Conservation (phyloP, 2,888 invertebrate genomes). For the Mayetiola destructor region DNA sequence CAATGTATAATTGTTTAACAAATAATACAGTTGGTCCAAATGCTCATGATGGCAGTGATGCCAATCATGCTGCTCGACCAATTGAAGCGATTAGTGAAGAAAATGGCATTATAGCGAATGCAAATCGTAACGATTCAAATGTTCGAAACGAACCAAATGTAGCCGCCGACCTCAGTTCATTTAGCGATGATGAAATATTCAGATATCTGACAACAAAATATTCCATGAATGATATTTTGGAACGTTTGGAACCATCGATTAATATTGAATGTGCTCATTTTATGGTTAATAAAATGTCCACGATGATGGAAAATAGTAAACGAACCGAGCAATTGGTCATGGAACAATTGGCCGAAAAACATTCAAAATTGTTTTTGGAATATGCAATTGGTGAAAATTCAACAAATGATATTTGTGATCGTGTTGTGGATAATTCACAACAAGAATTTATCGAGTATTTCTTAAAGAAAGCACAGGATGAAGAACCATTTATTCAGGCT, state of each 20-base stretch:
- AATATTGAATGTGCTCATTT: conserved; percentile 22
- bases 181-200: neutral
- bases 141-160: neutral
- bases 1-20: no score
- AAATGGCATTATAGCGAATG: neutral
- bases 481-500: neutral
- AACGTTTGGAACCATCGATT: neutral
- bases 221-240: neutral
- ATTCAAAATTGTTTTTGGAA: conserved; percentile 32
- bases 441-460: neutral
- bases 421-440: neutral
- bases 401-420: conserved; percentile 29
- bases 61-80: no score
- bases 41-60: neutral
- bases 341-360: conserved; percentile 32
- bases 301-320: conserved; percentile 26
- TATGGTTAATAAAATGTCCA: conserved; percentile 28
- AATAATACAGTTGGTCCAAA: no score
- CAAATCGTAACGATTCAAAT: neutral
- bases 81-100: no score
- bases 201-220: neutral
- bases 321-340: conserved; percentile 29
- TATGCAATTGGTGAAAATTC: conserved; percentile 34
- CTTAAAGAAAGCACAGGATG: neutral
- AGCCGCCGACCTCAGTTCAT: neutral